Base-by-base conservation (phyloP, 2,113 vertebrate species). In the Pungitius pungitius region DNA sequence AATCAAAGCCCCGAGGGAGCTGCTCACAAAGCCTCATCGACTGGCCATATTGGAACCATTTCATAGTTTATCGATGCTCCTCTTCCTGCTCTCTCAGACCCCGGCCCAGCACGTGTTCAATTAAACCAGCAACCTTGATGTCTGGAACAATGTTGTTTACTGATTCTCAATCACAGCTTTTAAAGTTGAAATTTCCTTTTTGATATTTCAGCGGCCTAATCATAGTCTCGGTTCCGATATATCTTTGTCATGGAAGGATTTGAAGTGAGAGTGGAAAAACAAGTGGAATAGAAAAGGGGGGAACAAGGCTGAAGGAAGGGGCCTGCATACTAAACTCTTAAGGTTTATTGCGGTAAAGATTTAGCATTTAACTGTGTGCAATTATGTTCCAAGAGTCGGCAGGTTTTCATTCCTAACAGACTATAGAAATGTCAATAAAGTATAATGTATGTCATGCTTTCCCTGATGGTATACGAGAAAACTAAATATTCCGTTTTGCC, bases 61-160 rank as follows among this genome's bases (percentile, higher is more conserved):
- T 93, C 90, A 94, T 93, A 90, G 91, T 88, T 94, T 92, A 93
- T 94, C 89, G 63, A 94, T 94, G 85, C 75, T 90, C 85, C 82
- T 89, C 90, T 86, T 80, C 85, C 77, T 83, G 83, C 83, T 88
- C 83, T 82, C 85, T 87, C 84, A 80, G 87, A 83, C 82, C 82
- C 73, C 66, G 82, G 77, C 86, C 81, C 81, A 81, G 83, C 64
- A 70, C 60, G 80, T 67, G 87, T 90, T 92, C 92, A 92, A 91
- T 92, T 90, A 90, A 89, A 90, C 84, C 84, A 88, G 85, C 88
- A 91, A 91, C 89, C 90, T 91, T 91, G 89, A 93, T 92, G 88
- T 90, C 66, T 73, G 79, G 65, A 85, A 81, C 73, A 87, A 73
- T 66, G 39, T 74, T 82, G 69, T 85, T 80, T 82, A 76, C 47